These are phyloP conservation scores for Cordylochernes scorpioides DNA, from an alignment of 2,888 invertebrate genomes.

Conservation along the genomic window DNA sequence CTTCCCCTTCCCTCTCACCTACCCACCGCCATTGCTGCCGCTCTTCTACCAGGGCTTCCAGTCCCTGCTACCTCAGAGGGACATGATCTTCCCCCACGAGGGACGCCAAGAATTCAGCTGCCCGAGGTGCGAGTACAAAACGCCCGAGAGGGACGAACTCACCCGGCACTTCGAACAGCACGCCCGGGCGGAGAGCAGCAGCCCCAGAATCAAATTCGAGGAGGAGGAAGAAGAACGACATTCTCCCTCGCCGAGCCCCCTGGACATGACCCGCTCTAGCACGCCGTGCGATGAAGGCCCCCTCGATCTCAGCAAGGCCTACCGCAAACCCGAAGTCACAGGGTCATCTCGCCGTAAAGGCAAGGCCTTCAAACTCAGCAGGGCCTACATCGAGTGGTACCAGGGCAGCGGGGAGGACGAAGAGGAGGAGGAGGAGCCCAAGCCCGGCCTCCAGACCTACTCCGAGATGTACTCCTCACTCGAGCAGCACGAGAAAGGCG, in stretches of 20 bases:
- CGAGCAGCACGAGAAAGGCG: conserved; percentile 7
- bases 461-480: conserved; percentile 4
- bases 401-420: conserved; percentile 20
- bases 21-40: conserved; percentile 1
- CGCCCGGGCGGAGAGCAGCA: too few species aligned
- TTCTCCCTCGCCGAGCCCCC: too few species aligned
- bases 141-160: too few species aligned
- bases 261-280: too few species aligned
- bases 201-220: too few species aligned
- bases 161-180: too few species aligned
- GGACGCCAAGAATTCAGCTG: too few species aligned
- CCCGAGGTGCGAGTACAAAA: too few species aligned
- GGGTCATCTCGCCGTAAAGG: conserved; percentile 41
- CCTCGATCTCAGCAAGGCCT: conserved; percentile 1
- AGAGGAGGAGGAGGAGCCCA: conserved; percentile 23
- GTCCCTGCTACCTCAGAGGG: too few species aligned
- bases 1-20: conserved; percentile 1
- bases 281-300: too few species aligned
- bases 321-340: background rate
- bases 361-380: conserved; percentile 49
- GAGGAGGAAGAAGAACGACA: too few species aligned
- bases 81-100: too few species aligned
- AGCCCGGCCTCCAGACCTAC: conserved; percentile 17
- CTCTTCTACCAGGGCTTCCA: background rate
- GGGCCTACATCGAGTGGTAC: conserved; percentile 18